These are phyloP conservation scores for Oncorhynchus gorbuscha DNA, from an alignment of 2,113 vertebrate genomes.

Conservation along the genomic window DNA sequence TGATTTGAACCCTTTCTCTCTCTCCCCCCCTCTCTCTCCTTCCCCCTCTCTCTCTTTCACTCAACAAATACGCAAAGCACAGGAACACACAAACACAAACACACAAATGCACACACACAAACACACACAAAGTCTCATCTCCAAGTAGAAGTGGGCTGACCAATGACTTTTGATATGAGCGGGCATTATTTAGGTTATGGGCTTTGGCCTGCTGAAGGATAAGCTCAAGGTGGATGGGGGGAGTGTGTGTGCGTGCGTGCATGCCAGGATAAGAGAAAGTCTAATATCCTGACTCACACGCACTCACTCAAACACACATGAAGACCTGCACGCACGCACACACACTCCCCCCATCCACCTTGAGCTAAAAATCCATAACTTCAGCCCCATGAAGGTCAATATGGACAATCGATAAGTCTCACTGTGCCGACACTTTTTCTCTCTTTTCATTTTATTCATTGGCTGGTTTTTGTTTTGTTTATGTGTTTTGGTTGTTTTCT, in stretches of 20 bases:
- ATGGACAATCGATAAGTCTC: constrained; percentile 41
- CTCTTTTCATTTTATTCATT: constrained; percentile 5
- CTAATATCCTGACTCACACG: constrained; percentile 1
- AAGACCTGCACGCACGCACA: background rate
- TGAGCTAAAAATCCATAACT: constrained; percentile 45
- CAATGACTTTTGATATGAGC: constrained; percentile 23
- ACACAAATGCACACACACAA: background rate
- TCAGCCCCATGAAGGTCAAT: constrained; percentile 41
- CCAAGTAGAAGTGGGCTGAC: background rate
- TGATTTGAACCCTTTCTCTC: background rate
- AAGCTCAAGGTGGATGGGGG: too few species aligned
- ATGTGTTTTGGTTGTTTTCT: background rate
- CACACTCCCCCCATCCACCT: constrained; percentile 21
- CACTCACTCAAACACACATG: background rate
- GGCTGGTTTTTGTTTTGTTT: background rate
- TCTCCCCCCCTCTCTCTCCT: too few species aligned
- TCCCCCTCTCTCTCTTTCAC: background rate
- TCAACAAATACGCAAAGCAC: background rate
- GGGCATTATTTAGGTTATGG: background rate
- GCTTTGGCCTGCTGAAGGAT: constrained; percentile 1
- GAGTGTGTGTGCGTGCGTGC: too few species aligned
- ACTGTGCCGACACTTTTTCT: constrained; percentile 18
- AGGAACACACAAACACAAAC: background rate
- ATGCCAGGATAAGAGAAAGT: constrained; percentile 1
- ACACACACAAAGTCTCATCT: background rate